These are phyloP conservation scores for Leptonema lineaticorne DNA, from an alignment of 1,140 invertebrate species.

Conservation along the genomic window DNA sequence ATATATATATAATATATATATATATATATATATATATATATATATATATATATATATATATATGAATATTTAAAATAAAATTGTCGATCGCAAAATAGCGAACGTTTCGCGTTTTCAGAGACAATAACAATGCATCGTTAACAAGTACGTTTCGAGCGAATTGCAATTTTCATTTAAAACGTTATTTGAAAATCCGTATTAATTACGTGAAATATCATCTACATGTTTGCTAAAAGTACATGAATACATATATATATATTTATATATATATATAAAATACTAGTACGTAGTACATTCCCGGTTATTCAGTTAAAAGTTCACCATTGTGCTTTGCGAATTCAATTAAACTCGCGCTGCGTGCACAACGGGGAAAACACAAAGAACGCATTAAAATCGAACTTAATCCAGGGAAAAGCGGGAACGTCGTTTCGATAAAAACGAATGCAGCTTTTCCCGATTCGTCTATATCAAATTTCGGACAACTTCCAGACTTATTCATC, in stretches of 20 bases:
- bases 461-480: too few relatives aligned
- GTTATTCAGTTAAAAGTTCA: slow-evolving; percentile 13
- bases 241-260: too few relatives aligned
- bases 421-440: not conserved
- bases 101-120: too few relatives aligned
- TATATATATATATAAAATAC: too few relatives aligned
- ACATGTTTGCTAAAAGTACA: too few relatives aligned
- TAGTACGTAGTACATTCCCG: slow-evolving; percentile 1
- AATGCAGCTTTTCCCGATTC: not conserved
- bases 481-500: too few relatives aligned
- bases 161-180: slow-evolving; percentile 8
- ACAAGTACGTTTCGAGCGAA: not conserved
- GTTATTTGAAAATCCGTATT: slow-evolving; percentile 13
- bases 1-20: too few relatives aligned
- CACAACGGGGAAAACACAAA: not conserved
- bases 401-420: slow-evolving; percentile 4
- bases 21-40: too few relatives aligned
- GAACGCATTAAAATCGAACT: slow-evolving; percentile 17
- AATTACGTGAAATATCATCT: slow-evolving; percentile 7
- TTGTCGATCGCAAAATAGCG: too few relatives aligned
- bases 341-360: slow-evolving; percentile 12
- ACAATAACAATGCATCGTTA: too few relatives aligned
- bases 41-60: too few relatives aligned
- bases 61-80: too few relatives aligned
- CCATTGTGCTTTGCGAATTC: slow-evolving; percentile 19